Evolutionary conservation across 2,113 vertebrate genomes (phyloP), one percentile per base, ranked within the genome.

Genomic region (Myiagra hebetior): DNA sequence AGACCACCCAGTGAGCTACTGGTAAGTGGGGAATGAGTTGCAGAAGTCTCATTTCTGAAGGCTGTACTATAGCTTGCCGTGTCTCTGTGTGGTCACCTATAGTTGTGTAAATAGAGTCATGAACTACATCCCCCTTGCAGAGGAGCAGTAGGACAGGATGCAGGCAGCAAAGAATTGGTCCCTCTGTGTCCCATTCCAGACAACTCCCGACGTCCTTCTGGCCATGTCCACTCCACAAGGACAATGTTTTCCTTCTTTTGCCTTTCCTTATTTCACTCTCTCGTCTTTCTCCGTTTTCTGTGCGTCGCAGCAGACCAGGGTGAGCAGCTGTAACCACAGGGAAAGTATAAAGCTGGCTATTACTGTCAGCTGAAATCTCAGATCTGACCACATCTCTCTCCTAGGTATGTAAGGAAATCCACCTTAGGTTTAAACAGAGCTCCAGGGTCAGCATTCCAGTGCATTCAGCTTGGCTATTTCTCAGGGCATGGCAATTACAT

Each of bases 301-400:
- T 6, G 3, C 12, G 1, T n/a, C 63, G 49, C 70, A 95, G 62
- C 33, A 76, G 74, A 33, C 1, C 57, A 26, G 50, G 33, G 50
- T 65, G 74, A 91, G n/a, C 89, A 95, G 89, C 95, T 96, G 86
- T 65, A 77, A 93, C 87, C 77, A 39, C 86, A 97, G 55, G 39
- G 80, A 44, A 60, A 35, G 22, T 5, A 49, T 11, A 73, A 79
- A 93, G 5, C 37, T 19, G 56, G 53, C 85, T 79, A 50, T 82
- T 85, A n/a, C 35, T 64, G 91, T 60, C 89, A 89, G 50, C 65
- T 79, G 55, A 62, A 94, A 70, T 82, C 77, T 92, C 86, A 55
- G 47, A 13, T 83, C 44, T 89, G 64, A 56, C 83, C 64, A 72
- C 88, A 81, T 39, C 4, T 0, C 50, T 87, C 69, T 85, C n/a